Conservation (phyloP, 2,113 vertebrate species). For the Tyrannus savana region DNA sequence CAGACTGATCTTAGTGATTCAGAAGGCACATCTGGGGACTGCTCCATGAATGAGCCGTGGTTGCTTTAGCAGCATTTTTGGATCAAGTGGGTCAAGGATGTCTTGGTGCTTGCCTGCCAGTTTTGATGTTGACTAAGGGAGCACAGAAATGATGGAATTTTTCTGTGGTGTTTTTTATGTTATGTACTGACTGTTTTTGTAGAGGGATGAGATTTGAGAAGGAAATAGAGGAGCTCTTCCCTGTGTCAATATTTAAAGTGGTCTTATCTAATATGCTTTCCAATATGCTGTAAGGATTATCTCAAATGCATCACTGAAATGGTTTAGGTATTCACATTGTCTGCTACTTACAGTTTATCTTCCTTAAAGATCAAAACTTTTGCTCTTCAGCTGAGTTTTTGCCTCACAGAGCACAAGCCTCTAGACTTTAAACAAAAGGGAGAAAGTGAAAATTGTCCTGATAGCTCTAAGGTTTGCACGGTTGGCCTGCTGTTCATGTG, state of each 20-base stretch:
- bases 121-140: not conserved
- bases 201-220: not conserved
- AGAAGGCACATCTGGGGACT: not conserved
- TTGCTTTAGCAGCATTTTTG: not conserved
- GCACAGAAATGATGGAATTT: not conserved
- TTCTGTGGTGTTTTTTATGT: not conserved
- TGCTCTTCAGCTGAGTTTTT: not conserved
- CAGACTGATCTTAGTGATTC: not conserved
- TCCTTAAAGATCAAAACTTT: not conserved
- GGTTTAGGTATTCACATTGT: not conserved
- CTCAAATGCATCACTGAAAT: not conserved
- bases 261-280: not conserved
- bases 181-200: not conserved
- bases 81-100: not conserved
- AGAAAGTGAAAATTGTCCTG: not conserved
- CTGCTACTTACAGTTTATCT: not conserved
- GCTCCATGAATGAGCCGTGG: accelerated
- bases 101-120: not conserved
- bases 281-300: too few species aligned
- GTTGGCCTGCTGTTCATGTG: not conserved
- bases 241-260: not conserved
- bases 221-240: not conserved
- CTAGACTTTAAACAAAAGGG: accelerated
- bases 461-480: not conserved
- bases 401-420: not conserved